phyloP scores from a whole-genome alignment of 2,888 invertebrate species.

The Ctenicera cuprea region DNA sequence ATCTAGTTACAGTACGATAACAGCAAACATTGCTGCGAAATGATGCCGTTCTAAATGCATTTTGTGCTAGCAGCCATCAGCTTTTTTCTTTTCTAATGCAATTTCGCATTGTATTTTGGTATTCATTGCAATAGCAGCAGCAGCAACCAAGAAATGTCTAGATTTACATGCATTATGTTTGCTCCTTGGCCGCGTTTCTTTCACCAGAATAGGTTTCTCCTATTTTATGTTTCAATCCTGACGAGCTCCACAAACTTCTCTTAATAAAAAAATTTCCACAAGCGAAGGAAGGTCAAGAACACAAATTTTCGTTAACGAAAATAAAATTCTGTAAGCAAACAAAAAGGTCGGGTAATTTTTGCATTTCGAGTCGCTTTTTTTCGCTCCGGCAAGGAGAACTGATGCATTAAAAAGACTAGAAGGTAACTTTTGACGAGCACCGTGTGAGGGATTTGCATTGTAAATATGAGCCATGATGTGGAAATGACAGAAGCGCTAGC shows the following conservation, averaged over 20 bases:
- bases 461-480: slow-evolving; percentile 18
- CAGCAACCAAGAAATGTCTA: slow-evolving; percentile 2
- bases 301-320: too few species aligned
- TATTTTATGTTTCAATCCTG: too few species aligned
- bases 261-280: too few species aligned
- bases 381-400: slow-evolving; percentile 13
- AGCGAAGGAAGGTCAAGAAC: too few species aligned
- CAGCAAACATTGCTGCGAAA: slow-evolving; percentile 12
- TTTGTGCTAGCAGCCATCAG: not conserved
- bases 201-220: too few species aligned
- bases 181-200: not conserved
- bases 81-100: slow-evolving; percentile 6
- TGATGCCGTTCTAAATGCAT: slow-evolving; percentile 26
- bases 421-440: slow-evolving; percentile 7
- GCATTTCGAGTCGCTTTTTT: not conserved
- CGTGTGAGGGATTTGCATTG: slow-evolving; percentile 24
- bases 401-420: slow-evolving; percentile 5
- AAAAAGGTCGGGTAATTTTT: too few species aligned
- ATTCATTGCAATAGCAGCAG: not conserved
- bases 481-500: slow-evolving; percentile 8
- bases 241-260: too few species aligned
- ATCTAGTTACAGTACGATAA: slow-evolving; percentile 24
- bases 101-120: slow-evolving; percentile 14
- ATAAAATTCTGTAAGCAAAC: too few species aligned
- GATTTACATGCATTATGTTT: slow-evolving; percentile 18